phyloP scores from a whole-genome alignment of 2,113 vertebrate species.

The Tonatia bakeri region DNA sequence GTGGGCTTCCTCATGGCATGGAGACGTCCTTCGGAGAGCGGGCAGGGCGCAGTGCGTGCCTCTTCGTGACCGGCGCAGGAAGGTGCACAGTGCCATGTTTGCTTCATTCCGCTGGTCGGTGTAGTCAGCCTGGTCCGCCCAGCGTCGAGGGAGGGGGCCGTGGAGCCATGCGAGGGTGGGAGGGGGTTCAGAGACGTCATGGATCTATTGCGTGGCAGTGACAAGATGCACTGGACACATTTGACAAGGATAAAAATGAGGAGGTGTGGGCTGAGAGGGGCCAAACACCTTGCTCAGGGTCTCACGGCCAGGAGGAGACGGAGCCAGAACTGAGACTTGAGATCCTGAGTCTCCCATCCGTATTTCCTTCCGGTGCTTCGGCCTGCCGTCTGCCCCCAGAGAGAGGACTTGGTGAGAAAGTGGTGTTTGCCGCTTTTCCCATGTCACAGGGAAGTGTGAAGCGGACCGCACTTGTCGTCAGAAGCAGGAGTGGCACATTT shows the following conservation, averaged over 20 bases:
- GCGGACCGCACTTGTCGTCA: not conserved
- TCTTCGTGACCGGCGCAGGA: not conserved
- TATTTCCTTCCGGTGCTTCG: not conserved
- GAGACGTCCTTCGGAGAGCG: not conserved
- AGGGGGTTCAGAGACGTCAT: not conserved
- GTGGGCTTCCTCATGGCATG: not conserved
- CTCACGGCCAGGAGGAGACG: not conserved
- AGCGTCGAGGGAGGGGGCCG: not conserved
- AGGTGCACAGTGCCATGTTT: not conserved
- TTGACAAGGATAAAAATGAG: not conserved
- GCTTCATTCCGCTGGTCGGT: not conserved
- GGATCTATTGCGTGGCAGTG: not conserved
- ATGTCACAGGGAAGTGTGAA: not conserved
- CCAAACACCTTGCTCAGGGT: not conserved
- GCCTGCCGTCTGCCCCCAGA: not conserved
- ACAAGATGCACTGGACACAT: not conserved
- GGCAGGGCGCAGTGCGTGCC: not conserved
- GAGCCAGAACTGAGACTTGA: not conserved
- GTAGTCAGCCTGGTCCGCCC: not conserved
- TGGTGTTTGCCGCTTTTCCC: not conserved
- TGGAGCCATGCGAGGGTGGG: rapidly evolving
- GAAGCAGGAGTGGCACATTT: not conserved
- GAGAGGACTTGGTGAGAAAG: not conserved
- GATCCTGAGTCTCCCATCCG: not conserved
- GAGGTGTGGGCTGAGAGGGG: not conserved